Evolutionary conservation across 2,888 invertebrate genomes (phyloP).

Genomic region (Liposcelis brunnea): DNA sequence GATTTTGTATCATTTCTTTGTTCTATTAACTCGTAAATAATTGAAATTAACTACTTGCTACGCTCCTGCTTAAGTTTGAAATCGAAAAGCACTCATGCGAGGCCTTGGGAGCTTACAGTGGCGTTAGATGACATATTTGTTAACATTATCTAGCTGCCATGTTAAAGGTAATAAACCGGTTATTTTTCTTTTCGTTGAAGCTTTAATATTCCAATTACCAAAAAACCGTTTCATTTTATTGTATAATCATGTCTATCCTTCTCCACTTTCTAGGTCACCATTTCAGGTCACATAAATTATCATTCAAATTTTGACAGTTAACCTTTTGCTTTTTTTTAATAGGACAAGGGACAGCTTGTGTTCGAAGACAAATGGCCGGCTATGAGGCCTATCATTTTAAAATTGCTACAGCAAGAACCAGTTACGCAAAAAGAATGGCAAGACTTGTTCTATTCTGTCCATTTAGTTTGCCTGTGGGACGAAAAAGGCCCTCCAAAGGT

Average conservation of each 20-base stretch:
- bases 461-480: constrained; percentile 93
- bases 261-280: constrained; percentile 6
- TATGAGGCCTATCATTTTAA: constrained; percentile 86
- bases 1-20: too few relatives aligned
- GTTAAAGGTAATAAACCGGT: constrained; percentile 5
- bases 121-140: too few relatives aligned
- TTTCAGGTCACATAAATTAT: neutral
- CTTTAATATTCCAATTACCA: neutral
- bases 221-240: neutral
- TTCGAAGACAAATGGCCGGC: constrained; percentile 96
- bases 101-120: too few relatives aligned
- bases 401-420: constrained; percentile 82
- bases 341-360: constrained; percentile 65
- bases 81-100: too few relatives aligned
- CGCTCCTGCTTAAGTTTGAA: too few relatives aligned
- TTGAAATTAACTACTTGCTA: too few relatives aligned
- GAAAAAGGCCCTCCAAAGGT: constrained; percentile 84
- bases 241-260: neutral
- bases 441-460: constrained; percentile 88
- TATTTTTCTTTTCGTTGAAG: neutral
- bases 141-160: neutral
- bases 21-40: too few relatives aligned
- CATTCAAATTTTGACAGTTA: neutral
- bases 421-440: constrained; percentile 96
- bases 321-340: constrained; percentile 20